Conservation (phyloP, 92 coral and sea anemone genomes). For the Zoanthus solanderi region DNA sequence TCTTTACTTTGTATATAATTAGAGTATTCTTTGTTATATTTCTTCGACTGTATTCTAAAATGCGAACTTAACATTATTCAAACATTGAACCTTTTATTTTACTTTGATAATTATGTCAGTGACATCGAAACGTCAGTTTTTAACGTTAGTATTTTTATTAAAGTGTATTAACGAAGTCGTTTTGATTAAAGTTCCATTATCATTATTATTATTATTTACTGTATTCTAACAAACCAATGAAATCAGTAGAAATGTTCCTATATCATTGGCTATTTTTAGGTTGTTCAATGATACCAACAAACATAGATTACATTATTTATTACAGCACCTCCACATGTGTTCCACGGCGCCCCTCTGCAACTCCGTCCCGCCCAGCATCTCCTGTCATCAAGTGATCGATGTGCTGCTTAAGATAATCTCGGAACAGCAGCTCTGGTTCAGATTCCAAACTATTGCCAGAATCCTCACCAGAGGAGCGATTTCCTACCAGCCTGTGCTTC, state of each 20-base stretch:
- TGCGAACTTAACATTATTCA: too few species aligned
- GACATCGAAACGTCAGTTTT: too few species aligned
- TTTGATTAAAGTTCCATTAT: too few species aligned
- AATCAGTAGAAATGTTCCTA: not conserved
- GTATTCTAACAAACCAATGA: not conserved
- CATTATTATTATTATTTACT: too few species aligned
- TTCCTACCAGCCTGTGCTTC: slow-evolving; percentile 42
- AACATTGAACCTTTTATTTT: too few species aligned
- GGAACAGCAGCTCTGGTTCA: slow-evolving; percentile 68
- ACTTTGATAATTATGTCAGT: too few species aligned
- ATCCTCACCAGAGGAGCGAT: not conserved
- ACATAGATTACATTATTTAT: not conserved
- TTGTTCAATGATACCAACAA: not conserved
- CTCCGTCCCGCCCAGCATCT: slow-evolving; percentile 97
- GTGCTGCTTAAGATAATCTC: slow-evolving; percentile 92
- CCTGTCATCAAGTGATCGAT: slow-evolving; percentile 97
- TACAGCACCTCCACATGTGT: slow-evolving; percentile 95
- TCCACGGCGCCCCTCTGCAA: slow-evolving; percentile 98
- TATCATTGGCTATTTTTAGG: not conserved
- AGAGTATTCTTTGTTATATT: too few species aligned
- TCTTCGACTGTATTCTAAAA: too few species aligned
- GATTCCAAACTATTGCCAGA: slow-evolving; percentile 37
- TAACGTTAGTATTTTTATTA: too few species aligned
- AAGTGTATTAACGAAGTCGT: too few species aligned
- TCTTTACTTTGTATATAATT: too few species aligned